Base-by-base conservation (phyloP, 2,113 vertebrate genomes). In the Jacana jacana region DNA sequence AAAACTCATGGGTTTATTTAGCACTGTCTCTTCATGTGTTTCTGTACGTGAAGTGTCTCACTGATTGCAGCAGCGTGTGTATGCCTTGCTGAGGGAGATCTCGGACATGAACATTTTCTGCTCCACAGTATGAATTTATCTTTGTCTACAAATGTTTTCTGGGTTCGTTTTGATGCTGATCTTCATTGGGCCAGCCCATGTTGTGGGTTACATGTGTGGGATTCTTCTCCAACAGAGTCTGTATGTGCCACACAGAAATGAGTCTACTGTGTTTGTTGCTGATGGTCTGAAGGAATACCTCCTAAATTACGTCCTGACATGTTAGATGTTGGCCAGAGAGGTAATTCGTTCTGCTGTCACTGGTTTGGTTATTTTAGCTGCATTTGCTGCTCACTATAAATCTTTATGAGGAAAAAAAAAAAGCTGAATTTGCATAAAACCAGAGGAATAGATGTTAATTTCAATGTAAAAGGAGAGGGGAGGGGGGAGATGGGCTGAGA, bases 101-200 rank as follows among this genome's bases (percentile, higher is more conserved):
- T 81, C 30, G 6, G 55, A 55, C 37, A 3, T 0, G 7, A 49
- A 6, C 17, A 0, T 28, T 30, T 60, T 18, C 17, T 46, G 25
- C 31, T 78, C 77, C 10, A 2, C 7, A 6, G 64, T 9, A 19
- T 0, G 13, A 40, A 20, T 77, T 86, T 65, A 3, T 12, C 23
- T 20, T 35, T 68, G 31, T 17, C 65, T 69, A 0, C 23, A 54
- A 7, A 25, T 0, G 10, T 64, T 82, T 85, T 33, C 48, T 64
- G 73, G 30, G 4, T 35, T 55, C 1, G 1, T 52, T 89, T 64
- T 39, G 39, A 6, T 72, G 44, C 46, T 65, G 40, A 6, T 52
- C 30, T 63, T 40, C 46, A 20, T 18, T 8, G 46, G 25, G 40
- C 68, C 64, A 79, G 57, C 13, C 17, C n/a, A n/a, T n/a, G n/a